These are phyloP conservation scores for Acholoe squamosa DNA, from an alignment of 2,888 invertebrate species.

Conservation along the genomic window DNA sequence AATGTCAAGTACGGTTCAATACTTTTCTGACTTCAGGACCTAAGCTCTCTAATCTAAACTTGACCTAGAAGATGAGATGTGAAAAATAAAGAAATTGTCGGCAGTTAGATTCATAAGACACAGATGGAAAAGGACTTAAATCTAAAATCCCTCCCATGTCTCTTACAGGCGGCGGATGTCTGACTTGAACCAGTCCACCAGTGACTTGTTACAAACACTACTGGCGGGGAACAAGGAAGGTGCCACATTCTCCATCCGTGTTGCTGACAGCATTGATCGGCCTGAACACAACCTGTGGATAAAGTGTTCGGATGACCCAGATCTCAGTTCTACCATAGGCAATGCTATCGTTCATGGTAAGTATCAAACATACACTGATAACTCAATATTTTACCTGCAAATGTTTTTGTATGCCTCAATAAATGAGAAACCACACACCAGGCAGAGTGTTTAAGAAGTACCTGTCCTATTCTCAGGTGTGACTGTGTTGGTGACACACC, in stretches of 20 bases:
- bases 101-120: no score
- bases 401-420: neutral
- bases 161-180: conserved; percentile 30
- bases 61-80: no score
- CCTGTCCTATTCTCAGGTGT: conserved; percentile 74
- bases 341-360: conserved; percentile 81
- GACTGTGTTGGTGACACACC: conserved; percentile 79
- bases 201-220: conserved; percentile 10
- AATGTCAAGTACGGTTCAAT: no score
- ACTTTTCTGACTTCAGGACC: no score
- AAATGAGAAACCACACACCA: no score
- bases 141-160: neutral
- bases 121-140: no score
- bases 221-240: conserved; percentile 50
- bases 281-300: conserved; percentile 80
- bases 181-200: conserved; percentile 24
- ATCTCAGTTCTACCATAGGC: conserved; percentile 77
- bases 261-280: conserved; percentile 71
- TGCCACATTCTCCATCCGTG: conserved; percentile 70
- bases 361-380: conserved; percentile 49
- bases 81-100: no score
- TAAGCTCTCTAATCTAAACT: no score
- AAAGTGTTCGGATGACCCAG: conserved; percentile 79
- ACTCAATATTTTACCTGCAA: neutral
- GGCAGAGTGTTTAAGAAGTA: neutral